Evolutionary conservation across 2,113 vertebrate genomes (phyloP).

Genomic region (Leuciscus idus): DNA sequence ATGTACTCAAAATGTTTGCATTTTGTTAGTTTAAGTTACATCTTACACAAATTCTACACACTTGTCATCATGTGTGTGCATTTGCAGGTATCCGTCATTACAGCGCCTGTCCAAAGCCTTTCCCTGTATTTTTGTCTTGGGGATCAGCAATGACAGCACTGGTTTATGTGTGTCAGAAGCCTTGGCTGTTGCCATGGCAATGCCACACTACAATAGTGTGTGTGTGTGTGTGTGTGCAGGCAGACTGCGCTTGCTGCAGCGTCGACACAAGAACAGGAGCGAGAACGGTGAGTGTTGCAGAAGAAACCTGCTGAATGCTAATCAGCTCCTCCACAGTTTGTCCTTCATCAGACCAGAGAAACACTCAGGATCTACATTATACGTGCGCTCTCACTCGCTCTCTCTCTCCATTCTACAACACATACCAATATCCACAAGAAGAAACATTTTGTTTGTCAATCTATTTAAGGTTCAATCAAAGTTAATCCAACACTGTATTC

Average conservation of each 20-base stretch:
- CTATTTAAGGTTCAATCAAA: slow-evolving; percentile 39
- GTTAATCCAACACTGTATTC: neutral
- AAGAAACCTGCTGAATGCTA: slow-evolving; percentile 76
- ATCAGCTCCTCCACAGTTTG: slow-evolving; percentile 73
- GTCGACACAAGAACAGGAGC: slow-evolving; percentile 46
- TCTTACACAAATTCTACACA: neutral
- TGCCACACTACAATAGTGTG: slow-evolving; percentile 78
- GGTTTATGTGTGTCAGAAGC: slow-evolving; percentile 78
- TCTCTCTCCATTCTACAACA: neutral
- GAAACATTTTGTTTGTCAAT: slow-evolving; percentile 26
- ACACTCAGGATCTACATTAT: slow-evolving; percentile 30
- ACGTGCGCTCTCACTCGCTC: neutral
- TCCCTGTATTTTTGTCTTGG: slow-evolving; percentile 67
- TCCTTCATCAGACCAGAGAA: slow-evolving; percentile 73
- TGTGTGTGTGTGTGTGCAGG: slow-evolving; percentile 54
- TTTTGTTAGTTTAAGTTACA: neutral
- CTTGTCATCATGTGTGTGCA: neutral
- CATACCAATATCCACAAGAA: slow-evolving; percentile 8
- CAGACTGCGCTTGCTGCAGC: slow-evolving; percentile 68
- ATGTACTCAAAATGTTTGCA: neutral
- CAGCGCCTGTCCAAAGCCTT: slow-evolving; percentile 12
- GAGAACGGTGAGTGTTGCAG: slow-evolving; percentile 68
- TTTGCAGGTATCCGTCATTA: neutral
- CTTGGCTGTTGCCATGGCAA: slow-evolving; percentile 79
- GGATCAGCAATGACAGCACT: slow-evolving; percentile 71